Base-by-base conservation (phyloP, 2,797 vertebrate genomes). In the Acipenser oxyrinchus region DNA sequence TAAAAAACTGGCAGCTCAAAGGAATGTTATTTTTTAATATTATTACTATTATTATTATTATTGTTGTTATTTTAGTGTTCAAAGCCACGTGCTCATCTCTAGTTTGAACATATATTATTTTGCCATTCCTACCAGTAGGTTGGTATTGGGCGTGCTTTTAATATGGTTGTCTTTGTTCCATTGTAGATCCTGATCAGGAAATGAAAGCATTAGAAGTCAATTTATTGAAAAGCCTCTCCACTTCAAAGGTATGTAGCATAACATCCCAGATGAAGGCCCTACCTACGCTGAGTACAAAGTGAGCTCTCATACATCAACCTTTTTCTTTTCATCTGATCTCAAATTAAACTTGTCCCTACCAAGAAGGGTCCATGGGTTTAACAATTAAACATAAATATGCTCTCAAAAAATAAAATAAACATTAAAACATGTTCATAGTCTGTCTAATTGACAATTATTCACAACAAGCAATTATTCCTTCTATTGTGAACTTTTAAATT, bases 141-240 rank as follows among this genome's bases (percentile, higher is more conserved):
- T 55, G 52, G 52, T n/a, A 55, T 7, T 10, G n/a, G 52, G 52
- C 6, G 52, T 10, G 9, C 9, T 55, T 37, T 55, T 55, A 9
- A 55, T 10, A 55, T 55, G 9, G n/a, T 55, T 85, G 78, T 74
- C 79, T 86, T 77, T 83, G 63, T 69, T 84, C 73, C 68, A 75
- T 78, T 53, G 66, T 87, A 97, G 96, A 94, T 75, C 87, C 91
- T 64, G 90, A 94, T 76, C 92, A 93, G 83, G 92, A 93, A 71
- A 91, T 93, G 84, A 91, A 91, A 78, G 82, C 81, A 0, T 75
- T 95, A 69, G 93, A 94, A 74, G 87, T 93, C 80, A 93, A 97
- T 82, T 87, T 96, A 70, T 79, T 98, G 84, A 90, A 89, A 82
- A 92, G 86, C 77, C 89, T 97, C 81, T 89, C 93, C 77, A 81